Evolutionary conservation across 2,113 vertebrate species (phyloP), one percentile per base, ranked within the genome.

Genomic region (Scomber colias): DNA sequence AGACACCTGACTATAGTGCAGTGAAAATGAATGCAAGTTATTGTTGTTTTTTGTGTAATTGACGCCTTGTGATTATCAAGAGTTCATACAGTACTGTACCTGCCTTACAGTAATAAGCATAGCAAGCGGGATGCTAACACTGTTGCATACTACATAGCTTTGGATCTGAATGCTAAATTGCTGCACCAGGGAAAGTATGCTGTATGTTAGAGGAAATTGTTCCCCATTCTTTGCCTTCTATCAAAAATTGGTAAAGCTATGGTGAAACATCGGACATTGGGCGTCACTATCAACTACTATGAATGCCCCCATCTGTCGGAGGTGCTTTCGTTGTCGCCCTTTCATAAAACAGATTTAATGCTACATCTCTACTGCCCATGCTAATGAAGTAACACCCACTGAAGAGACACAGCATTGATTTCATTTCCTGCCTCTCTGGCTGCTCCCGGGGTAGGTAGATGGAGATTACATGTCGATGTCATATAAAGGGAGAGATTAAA

Each of bases 281-380:
- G 27, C 62, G 56, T 70, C 62, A 53, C 71, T 54, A 50, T 90
- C 71, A 10, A 82, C 59, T 27, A n/a, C 81, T 54, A 82, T 80
- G 74, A 79, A 84, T 79, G 74, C 62, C 72, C 76, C 81, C 14
- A 5, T 87, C 66, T 81, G 76, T 67, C 75, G 65, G 75, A 24
- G 75, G 81, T 68, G 70, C 82, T 87, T 84, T 74, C 61, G 49
- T 79, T 64, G 72, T 87, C 49, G 16, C 56, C 55, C 64, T 60
- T 75, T 89, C 84, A 89, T 94, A 94, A 93, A 94, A 93, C 89
- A 90, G 75, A 87, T 93, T 93, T 89, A 86, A 74, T 66, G 89
- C 87, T 87, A 91, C 90, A 93, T 92, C 87, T 93, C 90, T 87
- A 89, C 87, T 67, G 66, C 65, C 89, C 82, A 84, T 89, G 85